Percentiles rank a stretch among this genome's conserved stretches.
phyloP scores from a whole-genome alignment of 1,140 invertebrate species.

The Drosophila sechellia region DNA sequence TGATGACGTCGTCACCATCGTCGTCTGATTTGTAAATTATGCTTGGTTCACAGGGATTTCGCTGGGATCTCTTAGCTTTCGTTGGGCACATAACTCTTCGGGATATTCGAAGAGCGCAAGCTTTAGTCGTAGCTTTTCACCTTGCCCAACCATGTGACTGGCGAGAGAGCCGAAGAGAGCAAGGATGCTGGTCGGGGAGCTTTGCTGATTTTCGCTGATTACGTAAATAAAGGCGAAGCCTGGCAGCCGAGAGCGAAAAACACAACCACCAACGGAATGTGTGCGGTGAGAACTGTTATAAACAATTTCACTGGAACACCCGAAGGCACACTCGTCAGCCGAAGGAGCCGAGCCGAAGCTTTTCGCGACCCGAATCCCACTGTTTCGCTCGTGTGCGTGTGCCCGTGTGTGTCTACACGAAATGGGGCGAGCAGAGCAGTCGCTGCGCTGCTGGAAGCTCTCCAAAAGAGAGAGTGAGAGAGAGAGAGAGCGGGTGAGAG shows the following conservation, averaged over 20 bases:
- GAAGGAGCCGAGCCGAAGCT: conserved; percentile 20
- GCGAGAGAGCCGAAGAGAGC: conserved; percentile 22
- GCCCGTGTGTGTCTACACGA: conserved; percentile 45
- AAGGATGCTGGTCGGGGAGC: conserved; percentile 55
- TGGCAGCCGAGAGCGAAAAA: conserved; percentile 23
- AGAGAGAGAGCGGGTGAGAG: neutral
- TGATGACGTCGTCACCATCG: conserved; percentile 76
- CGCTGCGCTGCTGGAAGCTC: conserved; percentile 33
- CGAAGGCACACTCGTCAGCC: conserved; percentile 6
- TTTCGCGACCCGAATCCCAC: conserved; percentile 1
- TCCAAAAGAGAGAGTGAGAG: conserved; percentile 23
- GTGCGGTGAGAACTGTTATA: conserved; percentile 62
- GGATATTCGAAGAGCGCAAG: conserved; percentile 23
- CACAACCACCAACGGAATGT: conserved; percentile 49
- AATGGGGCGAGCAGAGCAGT: conserved; percentile 58
- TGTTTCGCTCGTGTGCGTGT: conserved; percentile 16
- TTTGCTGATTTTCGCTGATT: conserved; percentile 78
- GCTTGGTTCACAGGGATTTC: conserved; percentile 49
- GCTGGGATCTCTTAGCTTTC: neutral
- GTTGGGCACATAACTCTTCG: neutral
- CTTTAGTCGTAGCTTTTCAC: conserved; percentile 66
- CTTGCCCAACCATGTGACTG: conserved; percentile 69
- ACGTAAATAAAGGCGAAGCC: conserved; percentile 82
- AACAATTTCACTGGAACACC: conserved; percentile 68
- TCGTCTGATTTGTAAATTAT: conserved; percentile 76